A percentile compares a stretch with the other conserved stretches of the same genome.
Conservation (phyloP, 2,888 invertebrate species). For the Hanleya hanleyi region DNA sequence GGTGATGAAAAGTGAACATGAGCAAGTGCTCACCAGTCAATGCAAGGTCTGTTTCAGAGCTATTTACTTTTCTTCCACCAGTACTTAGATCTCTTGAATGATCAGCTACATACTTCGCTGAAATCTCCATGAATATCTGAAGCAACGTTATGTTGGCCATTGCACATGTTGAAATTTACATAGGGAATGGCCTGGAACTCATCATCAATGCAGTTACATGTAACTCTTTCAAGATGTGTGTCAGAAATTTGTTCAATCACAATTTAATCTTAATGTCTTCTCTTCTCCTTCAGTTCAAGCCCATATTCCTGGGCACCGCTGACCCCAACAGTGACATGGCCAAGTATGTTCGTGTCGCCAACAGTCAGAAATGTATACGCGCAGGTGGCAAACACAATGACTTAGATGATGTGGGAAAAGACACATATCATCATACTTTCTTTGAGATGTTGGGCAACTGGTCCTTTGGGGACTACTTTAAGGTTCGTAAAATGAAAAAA, state of each 20-base stretch:
- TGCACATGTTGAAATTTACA: slow-evolving; percentile 24
- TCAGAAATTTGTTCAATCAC: no score
- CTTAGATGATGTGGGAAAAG: slow-evolving; percentile 99
- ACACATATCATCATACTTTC: slow-evolving; percentile 99
- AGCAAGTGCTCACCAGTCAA: no score
- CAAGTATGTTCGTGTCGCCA: slow-evolving; percentile 88
- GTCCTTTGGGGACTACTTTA: slow-evolving; percentile 99
- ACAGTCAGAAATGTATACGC: slow-evolving; percentile 99
- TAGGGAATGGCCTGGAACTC: neutral
- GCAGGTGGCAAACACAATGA: slow-evolving; percentile 99
- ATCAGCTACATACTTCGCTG: no score
- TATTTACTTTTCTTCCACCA: no score
- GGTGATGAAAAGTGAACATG: no score
- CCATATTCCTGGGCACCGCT: slow-evolving; percentile 95
- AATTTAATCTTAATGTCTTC: no score
- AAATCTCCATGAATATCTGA: no score
- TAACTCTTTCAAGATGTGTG: no score
- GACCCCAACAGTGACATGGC: slow-evolving; percentile 98
- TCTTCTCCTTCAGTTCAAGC: slow-evolving; percentile 84
- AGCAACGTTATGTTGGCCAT: no score
- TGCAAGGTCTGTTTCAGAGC: no score
- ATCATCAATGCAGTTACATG: no score
- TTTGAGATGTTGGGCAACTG: slow-evolving; percentile 99
- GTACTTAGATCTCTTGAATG: no score
- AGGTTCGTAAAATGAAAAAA: slow-evolving; percentile 76